Base-by-base conservation (phyloP, 2,113 vertebrate genomes). In the Cheirogaleus medius region DNA sequence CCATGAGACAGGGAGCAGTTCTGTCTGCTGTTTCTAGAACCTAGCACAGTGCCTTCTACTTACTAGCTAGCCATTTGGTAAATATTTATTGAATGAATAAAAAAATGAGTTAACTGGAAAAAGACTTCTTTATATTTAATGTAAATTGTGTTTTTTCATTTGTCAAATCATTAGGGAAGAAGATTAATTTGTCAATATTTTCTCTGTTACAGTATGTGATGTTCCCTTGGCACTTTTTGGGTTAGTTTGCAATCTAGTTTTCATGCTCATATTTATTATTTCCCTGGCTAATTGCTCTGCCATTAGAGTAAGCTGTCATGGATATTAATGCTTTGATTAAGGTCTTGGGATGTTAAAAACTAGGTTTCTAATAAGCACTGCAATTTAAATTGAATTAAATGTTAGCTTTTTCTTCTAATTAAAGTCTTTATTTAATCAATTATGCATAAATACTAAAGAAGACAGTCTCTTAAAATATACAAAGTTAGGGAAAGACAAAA, bases 311-410 rank as follows among this genome's bases (percentile, higher is more conserved):
- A 94, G 21, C 47, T 76, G 60, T 97, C 86, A 86, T 68, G 76
- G 80, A 69, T 88, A 96, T 78, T 83, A 92, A 64, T 63, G 27
- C 39, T 95, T 95, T 97, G 64, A 90, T 88, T 95, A 97, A 96
- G 14, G 8, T 77, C 85, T 96, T 32, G 2, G 37, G 78, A 58
- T 77, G n/a, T 94, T 94, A 89, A 94, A 95, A 91, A 60, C n/a
- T 87, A 83, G 39, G 34, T 88, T 93, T 97, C 86, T 44, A 49
- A 83, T 44, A 89, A 91, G 64, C 52, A 90, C 74, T 90, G 37
- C 42, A 84, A 96, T 94, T 93, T 92, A 96, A 96, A 73, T 93
- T 27, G n/a, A 94, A 92, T 85, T 88, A 81, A 74, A 91, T 92
- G 39, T 58, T 84, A 91, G 54, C 44, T 58, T 94, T 97, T 95